phyloP scores from a whole-genome alignment of 2,888 invertebrate genomes.

The Latrodectus elegans region DNA sequence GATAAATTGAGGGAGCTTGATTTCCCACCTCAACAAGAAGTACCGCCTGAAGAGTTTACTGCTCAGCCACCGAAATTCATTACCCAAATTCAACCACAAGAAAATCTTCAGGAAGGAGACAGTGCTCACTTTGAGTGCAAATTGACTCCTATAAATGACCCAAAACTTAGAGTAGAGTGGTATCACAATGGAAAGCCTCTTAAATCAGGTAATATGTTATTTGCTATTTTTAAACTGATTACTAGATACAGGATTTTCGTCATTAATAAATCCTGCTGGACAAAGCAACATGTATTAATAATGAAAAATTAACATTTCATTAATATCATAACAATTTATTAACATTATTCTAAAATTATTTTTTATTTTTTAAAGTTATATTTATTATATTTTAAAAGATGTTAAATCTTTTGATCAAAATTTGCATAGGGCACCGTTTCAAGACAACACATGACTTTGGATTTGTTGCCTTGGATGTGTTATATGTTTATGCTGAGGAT shows the following conservation, averaged over 20 bases:
- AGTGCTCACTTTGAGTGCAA: constrained; percentile 95
- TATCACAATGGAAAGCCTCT: constrained; percentile 91
- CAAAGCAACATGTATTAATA: background rate
- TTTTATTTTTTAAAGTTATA: too few relatives aligned
- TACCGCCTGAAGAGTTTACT: constrained; percentile 78
- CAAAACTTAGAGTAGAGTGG: constrained; percentile 93
- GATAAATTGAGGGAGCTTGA: constrained; percentile 92
- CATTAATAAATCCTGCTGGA: background rate
- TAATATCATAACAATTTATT: background rate
- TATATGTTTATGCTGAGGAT: constrained; percentile 94
- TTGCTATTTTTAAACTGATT: background rate
- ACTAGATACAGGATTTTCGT: background rate
- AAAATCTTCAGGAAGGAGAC: constrained; percentile 89
- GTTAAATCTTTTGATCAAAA: background rate
- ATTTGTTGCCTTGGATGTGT: constrained; percentile 91
- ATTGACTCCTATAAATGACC: constrained; percentile 95
- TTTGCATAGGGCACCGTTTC: constrained; percentile 84
- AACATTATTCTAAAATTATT: background rate
- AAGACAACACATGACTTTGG: constrained; percentile 95
- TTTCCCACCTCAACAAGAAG: constrained; percentile 84
- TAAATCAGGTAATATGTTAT: constrained; percentile 79
- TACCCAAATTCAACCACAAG: constrained; percentile 87
- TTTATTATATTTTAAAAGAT: background rate
- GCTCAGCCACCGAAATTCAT: constrained; percentile 89
- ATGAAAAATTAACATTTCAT: background rate